These are phyloP conservation scores for Trichacis sp. DNA, from an alignment of 2,888 invertebrate species.

Conservation along the genomic window DNA sequence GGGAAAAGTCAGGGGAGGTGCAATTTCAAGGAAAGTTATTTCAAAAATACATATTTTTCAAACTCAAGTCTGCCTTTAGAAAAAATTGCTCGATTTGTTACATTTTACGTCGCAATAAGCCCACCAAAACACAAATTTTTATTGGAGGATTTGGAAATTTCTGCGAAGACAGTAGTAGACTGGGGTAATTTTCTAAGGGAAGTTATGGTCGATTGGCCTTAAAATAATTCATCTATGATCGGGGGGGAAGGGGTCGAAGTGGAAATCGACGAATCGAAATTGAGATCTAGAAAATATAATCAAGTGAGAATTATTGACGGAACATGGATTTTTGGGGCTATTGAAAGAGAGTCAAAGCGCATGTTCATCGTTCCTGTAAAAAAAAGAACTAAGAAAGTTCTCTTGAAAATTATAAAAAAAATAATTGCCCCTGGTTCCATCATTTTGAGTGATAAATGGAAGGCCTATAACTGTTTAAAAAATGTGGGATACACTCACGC, in stretches of 20 bases:
- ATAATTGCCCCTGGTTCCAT: slow-evolving; percentile 7
- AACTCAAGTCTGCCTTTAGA: too few relatives aligned
- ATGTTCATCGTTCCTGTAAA: slow-evolving; percentile 6
- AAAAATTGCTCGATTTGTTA: too few relatives aligned
- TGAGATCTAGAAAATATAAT: slow-evolving; percentile 13
- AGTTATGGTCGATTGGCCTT: too few relatives aligned
- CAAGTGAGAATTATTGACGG: neutral
- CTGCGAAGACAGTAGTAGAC: too few relatives aligned
- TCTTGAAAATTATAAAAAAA: slow-evolving; percentile 2
- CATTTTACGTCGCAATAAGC: too few relatives aligned
- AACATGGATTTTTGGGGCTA: slow-evolving; percentile 13
- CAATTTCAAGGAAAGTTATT: too few relatives aligned
- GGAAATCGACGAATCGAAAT: slow-evolving; percentile 17
- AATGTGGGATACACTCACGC: slow-evolving; percentile 11
- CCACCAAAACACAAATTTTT: too few relatives aligned
- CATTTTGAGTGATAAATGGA: slow-evolving; percentile 26
- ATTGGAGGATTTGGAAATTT: too few relatives aligned
- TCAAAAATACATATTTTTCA: too few relatives aligned
- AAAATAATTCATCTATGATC: neutral
- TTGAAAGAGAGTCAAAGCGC: neutral
- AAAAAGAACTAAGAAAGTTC: neutral
- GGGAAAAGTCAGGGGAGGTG: too few relatives aligned
- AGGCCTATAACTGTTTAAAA: slow-evolving; percentile 19
- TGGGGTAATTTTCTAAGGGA: too few relatives aligned
- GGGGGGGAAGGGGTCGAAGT: slow-evolving; percentile 2